Base-by-base conservation (phyloP, 2,888 invertebrate genomes). In the Xylocampa areola region DNA sequence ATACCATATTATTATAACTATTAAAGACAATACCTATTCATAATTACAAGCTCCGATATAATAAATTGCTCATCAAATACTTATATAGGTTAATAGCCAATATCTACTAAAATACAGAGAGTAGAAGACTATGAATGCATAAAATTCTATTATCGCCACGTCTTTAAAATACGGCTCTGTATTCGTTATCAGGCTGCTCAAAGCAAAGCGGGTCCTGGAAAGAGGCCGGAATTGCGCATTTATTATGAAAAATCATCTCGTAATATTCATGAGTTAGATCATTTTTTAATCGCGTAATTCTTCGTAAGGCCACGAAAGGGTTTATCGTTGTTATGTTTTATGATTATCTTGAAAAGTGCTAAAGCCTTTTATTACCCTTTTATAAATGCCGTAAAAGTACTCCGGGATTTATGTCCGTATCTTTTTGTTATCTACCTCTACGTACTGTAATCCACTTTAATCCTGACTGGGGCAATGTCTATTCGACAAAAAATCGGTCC, bases 401-500 rank as follows among this genome's bases (percentile, higher is more conserved):
- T 71, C 58, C 71, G 57, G 68, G 77, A 84, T 83, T 83, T 84
- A 83, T 77, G 78, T 69, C 47, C 76, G 53, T 77, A 74, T 78
- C 80, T 84, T 82, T 83, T 81, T 82, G 81, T 80, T 79, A 70
- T 64, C 73, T 53, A 78, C 79, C 83, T 77, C 73, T 76, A 77
- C 74, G 76, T 79, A 82, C 76, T 73, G 73, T 77, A 77, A 80
- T 79, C 77, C 66, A 73, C 73, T 82, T 80, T 81, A 81, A 81
- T 82, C 77, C 76, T 72, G 71, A 77, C 77, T 61, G 64, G 68
- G 67, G 71, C 70, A 70, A 81, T 80, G 83, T 82, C 82, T 83
- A 80, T 78, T 83, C 80, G 79, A 83, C 87, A 87, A 87, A 88
- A 87, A 87, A 83, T 81, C 79, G 80, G 81, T 76, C 85, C 83